A percentile compares a stretch with the other conserved stretches of the same genome.
Conservation (phyloP, 2,888 invertebrate genomes). For the Epistrophe eligans region DNA sequence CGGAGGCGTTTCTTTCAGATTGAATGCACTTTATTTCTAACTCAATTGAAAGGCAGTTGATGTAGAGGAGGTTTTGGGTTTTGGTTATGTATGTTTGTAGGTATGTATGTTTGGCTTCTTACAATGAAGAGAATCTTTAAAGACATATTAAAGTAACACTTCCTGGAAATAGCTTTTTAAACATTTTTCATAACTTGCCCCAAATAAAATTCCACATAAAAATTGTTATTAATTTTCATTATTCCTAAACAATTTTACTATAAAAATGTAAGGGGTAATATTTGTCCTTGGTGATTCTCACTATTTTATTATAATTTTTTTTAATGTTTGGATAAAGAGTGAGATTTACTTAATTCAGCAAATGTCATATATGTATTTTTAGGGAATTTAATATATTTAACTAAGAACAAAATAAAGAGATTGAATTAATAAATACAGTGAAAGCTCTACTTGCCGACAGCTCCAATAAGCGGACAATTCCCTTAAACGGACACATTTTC, state of each 20-base stretch:
- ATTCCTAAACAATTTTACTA: not conserved
- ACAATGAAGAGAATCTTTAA: not conserved
- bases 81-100: not conserved
- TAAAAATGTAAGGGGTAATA: not conserved
- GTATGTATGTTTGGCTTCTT: too few species aligned
- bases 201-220: not conserved
- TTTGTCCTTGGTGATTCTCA: not conserved
- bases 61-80: not conserved
- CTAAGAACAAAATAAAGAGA: too few species aligned
- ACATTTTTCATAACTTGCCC: not conserved
- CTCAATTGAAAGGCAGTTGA: slow-evolving; percentile 30
- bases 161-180: not conserved
- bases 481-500: too few species aligned
- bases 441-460: too few species aligned
- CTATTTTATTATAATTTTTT: not conserved
- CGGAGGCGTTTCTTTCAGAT: slow-evolving; percentile 46
- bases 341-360: too few species aligned
- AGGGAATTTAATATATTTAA: too few species aligned
- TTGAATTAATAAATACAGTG: too few species aligned
- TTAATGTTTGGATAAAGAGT: not conserved
- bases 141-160: not conserved
- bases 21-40: slow-evolving; percentile 47
- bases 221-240: not conserved
- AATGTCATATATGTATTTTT: too few species aligned
- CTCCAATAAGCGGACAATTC: too few species aligned